These are phyloP conservation scores for Argopecten irradians DNA, from an alignment of 1,140 invertebrate species.

Conservation along the genomic window DNA sequence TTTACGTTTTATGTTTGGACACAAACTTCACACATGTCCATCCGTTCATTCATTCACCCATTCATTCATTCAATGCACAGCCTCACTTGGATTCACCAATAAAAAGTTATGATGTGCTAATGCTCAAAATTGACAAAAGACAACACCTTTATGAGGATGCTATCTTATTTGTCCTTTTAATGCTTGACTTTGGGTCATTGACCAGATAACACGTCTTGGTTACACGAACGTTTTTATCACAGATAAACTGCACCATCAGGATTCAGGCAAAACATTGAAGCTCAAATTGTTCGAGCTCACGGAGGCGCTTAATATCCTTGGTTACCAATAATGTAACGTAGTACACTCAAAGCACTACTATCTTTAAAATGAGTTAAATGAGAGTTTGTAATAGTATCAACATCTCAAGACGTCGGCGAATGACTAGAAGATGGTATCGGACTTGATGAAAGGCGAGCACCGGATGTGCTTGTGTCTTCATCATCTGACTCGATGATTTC, in stretches of 20 bases:
- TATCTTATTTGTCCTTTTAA: background rate
- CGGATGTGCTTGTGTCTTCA: background rate
- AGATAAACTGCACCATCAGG: constrained; percentile 15
- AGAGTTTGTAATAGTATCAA: background rate
- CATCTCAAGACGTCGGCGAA: background rate
- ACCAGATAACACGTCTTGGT: constrained; percentile 15
- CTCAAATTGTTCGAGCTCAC: background rate
- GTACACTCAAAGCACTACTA: background rate
- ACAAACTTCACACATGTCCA: background rate
- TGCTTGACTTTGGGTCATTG: background rate
- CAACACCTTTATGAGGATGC: background rate
- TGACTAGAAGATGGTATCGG: background rate
- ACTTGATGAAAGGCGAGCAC: background rate
- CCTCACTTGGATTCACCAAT: constrained; percentile 6
- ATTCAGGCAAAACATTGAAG: background rate
- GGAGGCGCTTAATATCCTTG: background rate
- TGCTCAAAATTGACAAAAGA: constrained; percentile 22
- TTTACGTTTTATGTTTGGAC: background rate
- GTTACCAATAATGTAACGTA: background rate
- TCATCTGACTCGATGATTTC: constrained; percentile 28
- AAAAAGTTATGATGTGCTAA: background rate
- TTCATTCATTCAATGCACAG: background rate
- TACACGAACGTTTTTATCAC: background rate
- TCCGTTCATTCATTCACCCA: background rate
- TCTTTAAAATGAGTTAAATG: background rate